phyloP scores from a whole-genome alignment of 2,888 invertebrate genomes.

The Sphinx pinastri region DNA sequence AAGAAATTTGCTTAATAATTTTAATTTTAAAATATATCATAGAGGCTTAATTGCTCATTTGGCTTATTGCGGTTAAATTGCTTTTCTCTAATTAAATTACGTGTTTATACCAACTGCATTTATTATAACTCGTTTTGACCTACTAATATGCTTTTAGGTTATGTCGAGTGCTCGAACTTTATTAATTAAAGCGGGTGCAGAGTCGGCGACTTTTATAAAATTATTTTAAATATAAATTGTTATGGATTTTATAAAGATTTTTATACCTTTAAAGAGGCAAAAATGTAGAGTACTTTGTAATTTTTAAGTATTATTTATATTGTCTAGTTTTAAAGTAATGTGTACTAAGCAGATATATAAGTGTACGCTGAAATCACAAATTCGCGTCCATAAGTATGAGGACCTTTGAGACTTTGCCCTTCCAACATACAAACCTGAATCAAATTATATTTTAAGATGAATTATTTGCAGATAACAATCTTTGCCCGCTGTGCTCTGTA shows the following conservation, averaged over 20 bases:
- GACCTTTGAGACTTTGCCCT: too few relatives aligned
- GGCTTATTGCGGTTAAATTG: conserved; percentile 24
- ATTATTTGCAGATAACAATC: too few relatives aligned
- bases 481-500: too few relatives aligned
- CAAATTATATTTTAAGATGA: too few relatives aligned
- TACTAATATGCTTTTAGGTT: conserved; percentile 19
- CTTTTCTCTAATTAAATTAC: conserved; percentile 27
- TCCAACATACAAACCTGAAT: too few relatives aligned
- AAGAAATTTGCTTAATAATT: conserved; percentile 20
- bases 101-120: conserved; percentile 33
- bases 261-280: neutral
- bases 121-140: conserved; percentile 36
- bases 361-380: too few relatives aligned
- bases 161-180: conserved; percentile 18
- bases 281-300: too few relatives aligned
- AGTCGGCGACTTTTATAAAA: neutral
- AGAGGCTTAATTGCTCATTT: conserved; percentile 20
- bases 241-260: neutral
- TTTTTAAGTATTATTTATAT: too few relatives aligned
- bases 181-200: conserved; percentile 15
- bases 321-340: too few relatives aligned
- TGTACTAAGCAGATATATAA: too few relatives aligned
- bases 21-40: conserved; percentile 14
- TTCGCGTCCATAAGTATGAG: too few relatives aligned
- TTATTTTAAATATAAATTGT: neutral